Evolutionary conservation across 2,797 vertebrate species (phyloP).

Genomic region (Mormyrops attenuatus): DNA sequence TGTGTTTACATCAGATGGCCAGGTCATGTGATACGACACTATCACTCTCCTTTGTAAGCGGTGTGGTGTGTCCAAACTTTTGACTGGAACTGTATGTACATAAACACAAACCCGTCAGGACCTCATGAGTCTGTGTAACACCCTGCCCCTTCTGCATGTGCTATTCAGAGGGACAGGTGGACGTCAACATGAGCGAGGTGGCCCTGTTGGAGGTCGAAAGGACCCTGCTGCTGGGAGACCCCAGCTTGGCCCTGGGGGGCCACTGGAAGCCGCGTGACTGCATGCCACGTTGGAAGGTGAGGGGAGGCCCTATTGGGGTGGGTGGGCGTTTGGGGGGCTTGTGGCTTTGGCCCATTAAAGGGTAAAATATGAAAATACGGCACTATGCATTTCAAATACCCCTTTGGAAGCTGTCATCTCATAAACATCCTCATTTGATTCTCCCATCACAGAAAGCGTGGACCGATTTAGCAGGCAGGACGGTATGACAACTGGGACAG

Average conservation of each 20-base stretch:
- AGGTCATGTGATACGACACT: background rate
- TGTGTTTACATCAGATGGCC: background rate
- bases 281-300: conserved; percentile 89
- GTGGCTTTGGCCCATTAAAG: background rate
- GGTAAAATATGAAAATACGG: background rate
- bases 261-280: conserved; percentile 91
- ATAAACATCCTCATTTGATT: background rate
- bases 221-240: conserved; percentile 61
- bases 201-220: conserved; percentile 78
- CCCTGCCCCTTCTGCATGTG: background rate
- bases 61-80: background rate
- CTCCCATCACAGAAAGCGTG: background rate
- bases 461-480: too few species aligned
- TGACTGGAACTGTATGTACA: background rate
- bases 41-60: background rate
- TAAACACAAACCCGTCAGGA: background rate
- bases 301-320: background rate
- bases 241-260: conserved; percentile 68
- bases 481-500: too few species aligned
- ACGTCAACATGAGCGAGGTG: conserved; percentile 90
- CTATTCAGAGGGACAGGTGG: conserved; percentile 73
- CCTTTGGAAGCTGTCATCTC: background rate
- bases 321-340: background rate
- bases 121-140: background rate
- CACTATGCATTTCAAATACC: background rate